A percentile compares a stretch with the other conserved stretches of the same genome.
Conservation (phyloP, 2,888 invertebrate genomes). For the Chloroclysta siterata region DNA sequence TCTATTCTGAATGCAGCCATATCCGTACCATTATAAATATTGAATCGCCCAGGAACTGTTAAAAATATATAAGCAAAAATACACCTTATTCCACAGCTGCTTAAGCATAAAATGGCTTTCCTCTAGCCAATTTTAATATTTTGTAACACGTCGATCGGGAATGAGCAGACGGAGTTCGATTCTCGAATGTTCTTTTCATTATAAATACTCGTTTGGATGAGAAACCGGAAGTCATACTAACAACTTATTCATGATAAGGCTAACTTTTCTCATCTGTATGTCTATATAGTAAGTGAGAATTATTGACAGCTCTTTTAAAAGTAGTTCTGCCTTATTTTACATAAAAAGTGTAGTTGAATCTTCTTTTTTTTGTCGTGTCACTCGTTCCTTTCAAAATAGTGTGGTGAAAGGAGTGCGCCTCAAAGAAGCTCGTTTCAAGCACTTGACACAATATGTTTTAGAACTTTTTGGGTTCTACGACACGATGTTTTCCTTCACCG, state of each 20-base stretch:
- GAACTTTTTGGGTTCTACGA: too few species aligned
- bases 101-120: neutral
- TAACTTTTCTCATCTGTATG: too few species aligned
- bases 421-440: too few species aligned
- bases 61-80: neutral
- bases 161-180: neutral
- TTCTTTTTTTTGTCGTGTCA: too few species aligned
- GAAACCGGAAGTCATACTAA: neutral
- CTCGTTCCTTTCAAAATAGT: too few species aligned
- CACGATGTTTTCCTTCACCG: too few species aligned
- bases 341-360: too few species aligned
- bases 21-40: neutral
- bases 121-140: neutral
- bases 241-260: neutral
- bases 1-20: neutral
- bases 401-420: too few species aligned
- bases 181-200: neutral
- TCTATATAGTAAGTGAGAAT: too few species aligned
- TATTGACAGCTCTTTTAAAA: too few species aligned
- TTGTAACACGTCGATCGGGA: neutral
- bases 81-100: neutral
- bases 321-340: too few species aligned
- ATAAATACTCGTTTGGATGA: neutral
- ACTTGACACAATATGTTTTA: too few species aligned
- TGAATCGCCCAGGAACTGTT: constrained; percentile 1